Conservation (phyloP, 2,888 invertebrate species). For the Petrophora chlorosata region DNA sequence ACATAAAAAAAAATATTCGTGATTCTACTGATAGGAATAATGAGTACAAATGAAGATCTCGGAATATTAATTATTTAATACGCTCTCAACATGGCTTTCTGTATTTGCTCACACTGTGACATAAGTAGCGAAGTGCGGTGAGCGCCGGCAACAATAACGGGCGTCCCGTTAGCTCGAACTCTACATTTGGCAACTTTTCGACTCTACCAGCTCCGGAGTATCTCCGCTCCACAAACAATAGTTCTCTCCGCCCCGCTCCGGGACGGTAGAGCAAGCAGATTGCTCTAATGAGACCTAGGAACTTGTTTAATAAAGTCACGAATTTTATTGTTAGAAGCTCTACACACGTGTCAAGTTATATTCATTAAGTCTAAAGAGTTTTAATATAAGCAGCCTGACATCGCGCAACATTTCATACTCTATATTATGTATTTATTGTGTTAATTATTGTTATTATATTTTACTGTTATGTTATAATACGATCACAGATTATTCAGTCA, state of each 20-base stretch:
- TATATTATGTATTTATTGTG: too few relatives aligned
- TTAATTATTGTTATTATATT: too few relatives aligned
- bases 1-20: too few relatives aligned
- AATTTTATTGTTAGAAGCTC: not conserved
- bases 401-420: too few relatives aligned
- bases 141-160: conserved; percentile 6
- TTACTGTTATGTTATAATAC: too few relatives aligned
- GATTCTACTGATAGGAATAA: too few relatives aligned
- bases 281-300: not conserved
- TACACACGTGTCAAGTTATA: not conserved
- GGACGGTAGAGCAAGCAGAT: not conserved
- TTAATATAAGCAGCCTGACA: too few relatives aligned
- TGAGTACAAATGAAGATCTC: too few relatives aligned
- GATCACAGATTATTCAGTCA: too few relatives aligned
- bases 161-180: not conserved
- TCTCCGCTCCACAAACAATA: conserved; percentile 2
- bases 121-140: not conserved
- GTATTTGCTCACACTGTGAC: not conserved
- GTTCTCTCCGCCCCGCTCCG: not conserved
- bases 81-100: too few relatives aligned
- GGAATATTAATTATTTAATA: too few relatives aligned
- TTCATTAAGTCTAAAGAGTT: too few relatives aligned
- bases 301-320: not conserved
- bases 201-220: not conserved
- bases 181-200: conserved; percentile 4